Evolutionary conservation across 2,113 vertebrate genomes (phyloP).

Genomic region (Actenoides hombroni): DNA sequence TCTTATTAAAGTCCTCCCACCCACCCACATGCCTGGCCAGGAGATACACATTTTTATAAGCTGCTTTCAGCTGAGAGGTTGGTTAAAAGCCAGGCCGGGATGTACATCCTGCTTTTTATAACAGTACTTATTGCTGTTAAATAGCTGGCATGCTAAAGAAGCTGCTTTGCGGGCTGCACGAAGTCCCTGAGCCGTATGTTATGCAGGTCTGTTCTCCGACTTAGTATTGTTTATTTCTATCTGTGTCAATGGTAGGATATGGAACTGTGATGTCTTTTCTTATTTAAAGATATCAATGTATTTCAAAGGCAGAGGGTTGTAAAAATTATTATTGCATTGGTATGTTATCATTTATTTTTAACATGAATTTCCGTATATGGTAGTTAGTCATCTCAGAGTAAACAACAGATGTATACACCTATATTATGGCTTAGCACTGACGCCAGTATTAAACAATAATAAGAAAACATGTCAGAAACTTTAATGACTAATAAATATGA

Average conservation of each 20-base stretch:
- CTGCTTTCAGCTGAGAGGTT: neutral
- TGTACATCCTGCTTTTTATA: neutral
- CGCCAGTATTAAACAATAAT: constrained; percentile 73
- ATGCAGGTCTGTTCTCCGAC: constrained; percentile 7
- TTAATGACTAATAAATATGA: constrained; percentile 74
- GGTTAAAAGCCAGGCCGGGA: constrained; percentile 20
- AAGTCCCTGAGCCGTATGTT: constrained; percentile 21
- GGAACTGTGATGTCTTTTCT: neutral
- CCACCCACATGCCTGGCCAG: neutral
- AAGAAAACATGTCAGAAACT: constrained; percentile 77
- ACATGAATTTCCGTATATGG: constrained; percentile 60
- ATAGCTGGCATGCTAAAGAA: constrained; percentile 14
- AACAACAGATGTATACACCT: constrained; percentile 80
- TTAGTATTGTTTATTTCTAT: constrained; percentile 17
- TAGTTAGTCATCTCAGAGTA: constrained; percentile 74
- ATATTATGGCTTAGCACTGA: constrained; percentile 74
- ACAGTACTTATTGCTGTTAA: neutral
- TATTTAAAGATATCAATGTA: constrained; percentile 51
- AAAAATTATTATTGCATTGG: constrained; percentile 38
- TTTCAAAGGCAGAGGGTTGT: constrained; percentile 43
- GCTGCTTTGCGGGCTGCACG: neutral
- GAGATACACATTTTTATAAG: neutral
- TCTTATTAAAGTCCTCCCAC: neutral
- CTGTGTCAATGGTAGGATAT: neutral
- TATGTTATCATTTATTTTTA: constrained; percentile 62